Evolutionary conservation across 2,797 vertebrate species (phyloP), one percentile per base, ranked within the genome.

Genomic region (Halcyon smyrnensis): DNA sequence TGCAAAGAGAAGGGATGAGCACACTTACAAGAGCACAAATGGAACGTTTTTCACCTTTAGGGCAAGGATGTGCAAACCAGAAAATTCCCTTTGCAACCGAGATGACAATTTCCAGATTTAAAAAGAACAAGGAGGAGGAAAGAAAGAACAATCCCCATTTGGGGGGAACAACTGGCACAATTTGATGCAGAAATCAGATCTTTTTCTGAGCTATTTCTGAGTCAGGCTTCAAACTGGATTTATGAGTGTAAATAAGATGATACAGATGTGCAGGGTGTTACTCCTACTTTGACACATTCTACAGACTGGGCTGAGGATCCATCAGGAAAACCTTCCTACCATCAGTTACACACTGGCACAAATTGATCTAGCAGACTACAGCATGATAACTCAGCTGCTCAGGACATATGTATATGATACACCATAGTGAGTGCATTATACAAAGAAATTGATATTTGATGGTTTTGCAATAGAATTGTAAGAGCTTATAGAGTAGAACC

Each of bases 301-400:
- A 9, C 24, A 62, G 37, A 18, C 32, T 6, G 25, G 24, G 59
- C 39, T 48, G 39, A 59, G 34, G n/a, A 67, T 59, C 43, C 2
- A 3, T 19, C 57, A 63, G 48, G 71, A 75, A 82, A 84, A 77
- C 20, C 24, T 68, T 64, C n/a, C 36, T 63, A 8, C 9, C 27
- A 20, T 5, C 32, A 10, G 11, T 37, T 57, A 59, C 0, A 2
- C 2, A 6, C 7, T 25, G 39, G 62, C 70, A 84, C 0, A 0
- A 60, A n/a, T 57, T 11, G 23, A 87, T 24, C 21, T 41, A 70
- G 65, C 37, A 59, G 36, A 28, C 18, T 50, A 32, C 79, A 86
- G 45, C 11, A 8, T 5, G 36, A 30, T 30, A 43, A 77, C 24
- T 65, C 74, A 81, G 1, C 64, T 48, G 43, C 65, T 78, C 64